Percentiles rank a stretch among this genome's conserved stretches.
These are phyloP conservation scores for Lottia gigantea DNA, from an alignment of 2,888 invertebrate species.

Conservation along the genomic window DNA sequence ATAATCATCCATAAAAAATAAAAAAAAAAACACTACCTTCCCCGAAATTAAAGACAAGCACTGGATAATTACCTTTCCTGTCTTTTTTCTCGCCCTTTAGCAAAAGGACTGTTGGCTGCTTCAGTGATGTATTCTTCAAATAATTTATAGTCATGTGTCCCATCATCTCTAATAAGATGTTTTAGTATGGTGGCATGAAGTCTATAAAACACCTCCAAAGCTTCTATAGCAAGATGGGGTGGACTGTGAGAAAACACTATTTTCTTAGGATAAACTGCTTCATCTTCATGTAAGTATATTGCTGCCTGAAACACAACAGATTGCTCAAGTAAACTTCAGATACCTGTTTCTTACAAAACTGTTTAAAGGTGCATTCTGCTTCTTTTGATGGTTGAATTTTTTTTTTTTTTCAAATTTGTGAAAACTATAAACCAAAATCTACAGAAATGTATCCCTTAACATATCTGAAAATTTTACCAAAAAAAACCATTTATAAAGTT, in stretches of 20 bases:
- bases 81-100: constrained; percentile 50
- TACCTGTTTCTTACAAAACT: too few relatives aligned
- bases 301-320: constrained; percentile 77
- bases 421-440: too few relatives aligned
- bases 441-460: too few relatives aligned
- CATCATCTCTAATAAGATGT: constrained; percentile 72
- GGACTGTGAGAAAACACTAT: constrained; percentile 77
- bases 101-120: constrained; percentile 66
- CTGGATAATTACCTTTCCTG: constrained; percentile 32
- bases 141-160: constrained; percentile 49
- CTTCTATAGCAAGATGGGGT: constrained; percentile 86
- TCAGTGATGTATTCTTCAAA: constrained; percentile 60
- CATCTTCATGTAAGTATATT: constrained; percentile 80
- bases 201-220: constrained; percentile 80
- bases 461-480: too few relatives aligned
- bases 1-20: too few relatives aligned
- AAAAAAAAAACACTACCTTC: too few relatives aligned
- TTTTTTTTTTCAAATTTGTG: too few relatives aligned
- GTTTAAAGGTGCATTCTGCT: too few relatives aligned
- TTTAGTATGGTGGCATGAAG: constrained; percentile 91
- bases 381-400: too few relatives aligned
- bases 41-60: too few relatives aligned
- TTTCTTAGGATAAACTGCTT: constrained; percentile 86
- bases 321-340: too few relatives aligned
- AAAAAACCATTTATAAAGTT: too few relatives aligned